These are phyloP conservation scores for Laspeyria flexula DNA, from an alignment of 2,888 invertebrate species.

Conservation along the genomic window DNA sequence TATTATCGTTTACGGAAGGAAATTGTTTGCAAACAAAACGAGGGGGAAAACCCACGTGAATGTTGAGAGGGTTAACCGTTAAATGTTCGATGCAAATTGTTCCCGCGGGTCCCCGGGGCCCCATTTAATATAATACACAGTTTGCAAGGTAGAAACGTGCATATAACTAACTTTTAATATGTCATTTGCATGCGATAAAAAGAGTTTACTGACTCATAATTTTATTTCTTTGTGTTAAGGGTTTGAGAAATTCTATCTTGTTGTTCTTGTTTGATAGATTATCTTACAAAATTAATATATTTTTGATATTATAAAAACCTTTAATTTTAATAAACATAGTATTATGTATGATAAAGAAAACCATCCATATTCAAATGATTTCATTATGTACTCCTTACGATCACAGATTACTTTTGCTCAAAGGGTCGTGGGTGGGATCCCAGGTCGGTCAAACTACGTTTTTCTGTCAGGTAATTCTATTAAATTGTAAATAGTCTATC, in stretches of 20 bases:
- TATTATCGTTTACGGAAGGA: slow-evolving; percentile 32
- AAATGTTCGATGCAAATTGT: slow-evolving; percentile 47
- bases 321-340: no score
- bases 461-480: no score
- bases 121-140: slow-evolving; percentile 48
- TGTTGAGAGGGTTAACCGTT: slow-evolving; percentile 32
- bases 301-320: no score
- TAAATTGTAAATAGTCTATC: no score
- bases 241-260: neutral
- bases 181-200: slow-evolving; percentile 30
- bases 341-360: no score
- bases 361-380: no score
- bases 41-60: slow-evolving; percentile 34
- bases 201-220: slow-evolving; percentile 20
- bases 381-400: no score
- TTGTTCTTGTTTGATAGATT: no score
- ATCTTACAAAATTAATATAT: no score
- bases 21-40: slow-evolving; percentile 39
- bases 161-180: slow-evolving; percentile 30
- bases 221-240: slow-evolving; percentile 14
- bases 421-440: no score
- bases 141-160: slow-evolving; percentile 14
- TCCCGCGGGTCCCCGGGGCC: slow-evolving; percentile 35
- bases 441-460: no score
- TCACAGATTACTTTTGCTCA: no score